Conservation (phyloP, 1,140 invertebrate species). For the Habropoda laboriosa region DNA sequence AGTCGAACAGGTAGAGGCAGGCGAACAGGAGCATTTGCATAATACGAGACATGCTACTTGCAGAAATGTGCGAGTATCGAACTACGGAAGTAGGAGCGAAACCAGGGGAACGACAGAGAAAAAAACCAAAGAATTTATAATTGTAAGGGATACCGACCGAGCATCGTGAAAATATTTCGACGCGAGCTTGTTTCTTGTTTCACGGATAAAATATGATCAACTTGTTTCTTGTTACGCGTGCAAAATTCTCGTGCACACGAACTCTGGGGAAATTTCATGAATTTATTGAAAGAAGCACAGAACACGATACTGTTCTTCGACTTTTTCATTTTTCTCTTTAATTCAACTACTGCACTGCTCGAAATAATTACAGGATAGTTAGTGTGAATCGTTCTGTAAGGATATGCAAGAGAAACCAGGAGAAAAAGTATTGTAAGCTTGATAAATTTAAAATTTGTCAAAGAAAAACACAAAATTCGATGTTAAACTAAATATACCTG, state of each 20-base stretch:
- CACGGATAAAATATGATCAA: not conserved
- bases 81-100: constrained; percentile 13
- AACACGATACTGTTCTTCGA: not conserved
- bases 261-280: not conserved
- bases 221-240: not conserved
- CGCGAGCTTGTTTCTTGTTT: not conserved
- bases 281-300: no score
- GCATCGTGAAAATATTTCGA: not conserved
- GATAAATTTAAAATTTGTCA: no score
- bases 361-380: no score
- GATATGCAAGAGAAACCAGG: no score
- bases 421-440: no score
- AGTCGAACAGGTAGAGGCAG: constrained; percentile 37
- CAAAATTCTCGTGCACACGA: not conserved
- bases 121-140: not conserved
- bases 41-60: constrained; percentile 50
- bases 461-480: no score
- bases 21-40: constrained; percentile 52
- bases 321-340: not conserved
- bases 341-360: no score
- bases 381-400: no score
- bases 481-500: no score
- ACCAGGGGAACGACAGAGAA: not conserved
- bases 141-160: not conserved
- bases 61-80: constrained; percentile 33